Evolutionary conservation across 2,113 vertebrate species (phyloP).

Genomic region (Percina caprodes): DNA sequence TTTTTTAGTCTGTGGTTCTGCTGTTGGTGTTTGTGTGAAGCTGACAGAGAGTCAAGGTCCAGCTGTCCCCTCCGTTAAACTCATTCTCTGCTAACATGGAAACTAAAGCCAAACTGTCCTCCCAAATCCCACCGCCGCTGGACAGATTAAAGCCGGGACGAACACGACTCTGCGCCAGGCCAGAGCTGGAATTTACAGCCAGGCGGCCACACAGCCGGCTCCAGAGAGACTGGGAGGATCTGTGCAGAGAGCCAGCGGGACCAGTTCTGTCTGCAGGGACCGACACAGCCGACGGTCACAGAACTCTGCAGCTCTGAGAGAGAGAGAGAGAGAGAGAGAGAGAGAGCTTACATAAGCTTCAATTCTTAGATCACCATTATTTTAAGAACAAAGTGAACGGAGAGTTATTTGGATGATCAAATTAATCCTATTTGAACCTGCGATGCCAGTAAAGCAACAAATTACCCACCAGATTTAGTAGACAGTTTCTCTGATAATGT

Average conservation of each 20-base stretch:
- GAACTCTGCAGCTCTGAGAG: neutral
- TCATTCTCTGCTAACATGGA: constrained; percentile 52
- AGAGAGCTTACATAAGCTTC: constrained; percentile 12
- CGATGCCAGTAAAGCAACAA: too few species aligned
- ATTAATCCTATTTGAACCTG: too few species aligned
- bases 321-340: neutral
- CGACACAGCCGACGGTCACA: neutral
- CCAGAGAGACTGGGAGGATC: neutral
- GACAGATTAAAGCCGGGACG: constrained; percentile 50
- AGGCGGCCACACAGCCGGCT: too few species aligned
- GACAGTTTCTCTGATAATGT: too few species aligned
- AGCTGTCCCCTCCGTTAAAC: constrained; percentile 57
- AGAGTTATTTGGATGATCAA: too few species aligned
- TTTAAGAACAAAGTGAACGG: too few species aligned
- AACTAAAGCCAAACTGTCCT: constrained; percentile 50
- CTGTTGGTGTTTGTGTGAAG: constrained; percentile 11
- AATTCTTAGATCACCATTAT: neutral
- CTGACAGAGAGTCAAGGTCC: constrained; percentile 41
- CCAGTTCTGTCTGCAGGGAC: constrained; percentile 9
- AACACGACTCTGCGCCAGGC: constrained; percentile 22
- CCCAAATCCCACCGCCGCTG: constrained; percentile 57
- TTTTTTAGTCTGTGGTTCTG: constrained; percentile 1
- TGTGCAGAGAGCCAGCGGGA: too few species aligned
- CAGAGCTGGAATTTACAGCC: constrained; percentile 52
- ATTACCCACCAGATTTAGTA: too few species aligned